Evolutionary conservation across 2,888 invertebrate genomes (phyloP).

Genomic region (Pollenia amentaria): DNA sequence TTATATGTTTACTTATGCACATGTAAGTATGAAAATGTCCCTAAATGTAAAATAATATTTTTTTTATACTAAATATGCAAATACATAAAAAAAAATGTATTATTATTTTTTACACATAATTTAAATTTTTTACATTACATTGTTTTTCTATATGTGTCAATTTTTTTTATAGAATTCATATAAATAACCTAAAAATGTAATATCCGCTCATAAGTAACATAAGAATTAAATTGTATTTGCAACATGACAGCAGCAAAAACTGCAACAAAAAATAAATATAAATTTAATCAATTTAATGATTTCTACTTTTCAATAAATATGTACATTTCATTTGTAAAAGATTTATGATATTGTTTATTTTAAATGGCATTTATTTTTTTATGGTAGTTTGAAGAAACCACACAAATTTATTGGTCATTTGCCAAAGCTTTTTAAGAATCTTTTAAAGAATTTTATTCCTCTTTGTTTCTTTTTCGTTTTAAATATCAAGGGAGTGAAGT

Average conservation of each 20-base stretch:
- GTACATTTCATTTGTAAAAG: neutral
- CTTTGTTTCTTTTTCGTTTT: neutral
- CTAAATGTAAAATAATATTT: constrained; percentile 45
- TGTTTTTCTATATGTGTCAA: constrained; percentile 5
- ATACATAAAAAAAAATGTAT: constrained; percentile 15
- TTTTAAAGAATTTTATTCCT: neutral
- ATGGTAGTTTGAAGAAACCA: constrained; percentile 21
- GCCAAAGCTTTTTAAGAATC: constrained; percentile 31
- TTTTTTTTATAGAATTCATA: constrained; percentile 38
- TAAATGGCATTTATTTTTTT: constrained; percentile 37
- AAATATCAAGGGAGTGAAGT: neutral
- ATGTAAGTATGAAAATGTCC: neutral
- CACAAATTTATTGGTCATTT: constrained; percentile 41
- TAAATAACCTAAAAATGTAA: constrained; percentile 66
- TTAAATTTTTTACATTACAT: constrained; percentile 17
- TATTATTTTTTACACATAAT: constrained; percentile 29
- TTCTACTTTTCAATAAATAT: constrained; percentile 46
- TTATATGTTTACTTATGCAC: constrained; percentile 4
- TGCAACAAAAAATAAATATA: neutral
- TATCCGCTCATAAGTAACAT: constrained; percentile 61
- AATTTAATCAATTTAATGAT: constrained; percentile 63
- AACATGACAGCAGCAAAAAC: constrained; percentile 20
- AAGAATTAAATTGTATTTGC: constrained; percentile 56
- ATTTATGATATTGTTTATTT: constrained; percentile 55
- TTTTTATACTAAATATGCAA: constrained; percentile 8